Evolutionary conservation across 2,113 vertebrate species (phyloP), one percentile per base, ranked within the genome.

Genomic region (Marmota flaviventris): DNA sequence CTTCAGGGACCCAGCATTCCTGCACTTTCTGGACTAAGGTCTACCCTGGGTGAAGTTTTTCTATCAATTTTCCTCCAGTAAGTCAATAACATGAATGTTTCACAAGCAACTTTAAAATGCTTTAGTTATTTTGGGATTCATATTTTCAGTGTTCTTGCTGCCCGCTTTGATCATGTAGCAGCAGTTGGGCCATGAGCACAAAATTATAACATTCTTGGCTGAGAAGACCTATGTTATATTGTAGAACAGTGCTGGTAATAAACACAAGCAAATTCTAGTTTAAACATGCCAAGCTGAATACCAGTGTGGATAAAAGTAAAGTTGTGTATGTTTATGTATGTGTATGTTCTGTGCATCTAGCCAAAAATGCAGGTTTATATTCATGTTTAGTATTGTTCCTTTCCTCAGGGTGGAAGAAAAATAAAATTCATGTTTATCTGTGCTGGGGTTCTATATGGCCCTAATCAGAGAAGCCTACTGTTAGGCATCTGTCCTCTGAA

Each of bases 31-130:
- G 3, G 11, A 87, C 3, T 42, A 87, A 97, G 0, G 82, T 81
- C 77, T 76, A 92, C 88, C 1, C 5, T 51, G 29, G 89, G 73
- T 56, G 16, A 61, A 75, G 34, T 76, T 94, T 45, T 90, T 67
- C 27, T 45, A 56, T 34, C 5, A 3, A 75, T 98, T 87, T 97
- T 85, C 65, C 78, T 72, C 70, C 29, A 75, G 32, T 51, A 70
- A 51, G 69, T 97, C 79, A 8, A 56, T 89, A 81, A 48, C 11
- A 32, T 77, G 93, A 98, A 92, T 56, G 24, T 53, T 94, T 98
- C 89, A 89, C 73, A 61, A 90, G 91, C 72, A 94, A 89, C 65
- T 98, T 45, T 51, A 97, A 96, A 93, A 93, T 89, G 32, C 5
- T 2, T 97, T 63, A 20, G 12, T 96, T 5, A 29, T 72, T 97